phyloP scores from a whole-genome alignment of 2,888 invertebrate genomes.

The Eupithecia centaureata region DNA sequence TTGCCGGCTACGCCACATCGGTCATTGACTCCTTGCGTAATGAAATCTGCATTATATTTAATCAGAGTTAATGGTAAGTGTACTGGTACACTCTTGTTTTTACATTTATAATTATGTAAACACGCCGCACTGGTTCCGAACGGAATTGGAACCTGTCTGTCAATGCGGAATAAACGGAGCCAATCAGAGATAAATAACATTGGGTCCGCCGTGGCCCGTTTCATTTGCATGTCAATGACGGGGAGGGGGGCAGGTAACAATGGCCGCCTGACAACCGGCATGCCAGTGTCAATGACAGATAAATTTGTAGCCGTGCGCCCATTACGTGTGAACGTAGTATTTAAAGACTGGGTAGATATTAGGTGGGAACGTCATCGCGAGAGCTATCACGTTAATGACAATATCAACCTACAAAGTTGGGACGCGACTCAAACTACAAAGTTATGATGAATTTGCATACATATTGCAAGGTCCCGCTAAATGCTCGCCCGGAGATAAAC shows the following conservation, averaged over 20 bases:
- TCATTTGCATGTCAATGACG: conserved; percentile 81
- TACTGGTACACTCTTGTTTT: conserved; percentile 42
- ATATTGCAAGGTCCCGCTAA: conserved; percentile 25
- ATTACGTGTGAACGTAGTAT: conserved; percentile 42
- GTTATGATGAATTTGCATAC: conserved; percentile 29
- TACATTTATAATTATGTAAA: conserved; percentile 70
- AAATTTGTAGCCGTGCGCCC: conserved; percentile 38
- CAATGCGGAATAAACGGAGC: conserved; percentile 78
- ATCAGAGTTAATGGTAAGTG: conserved; percentile 26
- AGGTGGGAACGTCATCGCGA: conserved; percentile 38
- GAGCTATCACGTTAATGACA: conserved; percentile 19
- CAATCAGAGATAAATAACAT: conserved; percentile 83
- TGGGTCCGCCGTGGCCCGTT: conserved; percentile 72
- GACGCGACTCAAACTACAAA: conserved; percentile 24
- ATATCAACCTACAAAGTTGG: conserved; percentile 19
- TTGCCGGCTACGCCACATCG: too few species aligned
- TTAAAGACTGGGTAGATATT: conserved; percentile 39
- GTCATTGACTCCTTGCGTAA: too few species aligned
- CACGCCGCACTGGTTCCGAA: conserved; percentile 60
- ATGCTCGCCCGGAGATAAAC: conserved; percentile 24
- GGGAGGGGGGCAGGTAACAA: conserved; percentile 58
- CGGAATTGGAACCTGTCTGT: conserved; percentile 77
- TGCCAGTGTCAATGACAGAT: conserved; percentile 46
- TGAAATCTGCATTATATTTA: neutral
- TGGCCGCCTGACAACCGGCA: conserved; percentile 67